A percentile compares a stretch with the other conserved stretches of the same genome.
These are phyloP conservation scores for Dunckerocampus dactyliophorus DNA, from an alignment of 2,113 vertebrate genomes.

Conservation along the genomic window DNA sequence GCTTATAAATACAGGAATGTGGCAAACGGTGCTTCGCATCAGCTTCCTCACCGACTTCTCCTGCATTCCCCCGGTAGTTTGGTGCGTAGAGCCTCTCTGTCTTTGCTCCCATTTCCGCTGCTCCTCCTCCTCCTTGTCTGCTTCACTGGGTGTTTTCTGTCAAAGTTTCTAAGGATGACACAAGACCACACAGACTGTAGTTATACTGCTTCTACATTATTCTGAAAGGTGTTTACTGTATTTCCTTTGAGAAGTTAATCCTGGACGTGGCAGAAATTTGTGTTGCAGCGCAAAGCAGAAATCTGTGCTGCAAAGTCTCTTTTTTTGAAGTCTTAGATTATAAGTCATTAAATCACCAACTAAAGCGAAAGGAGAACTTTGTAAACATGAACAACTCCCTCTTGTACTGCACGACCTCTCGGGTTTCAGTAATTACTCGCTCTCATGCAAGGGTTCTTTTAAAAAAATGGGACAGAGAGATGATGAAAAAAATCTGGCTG, in stretches of 20 bases:
- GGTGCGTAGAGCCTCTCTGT: conserved; percentile 36
- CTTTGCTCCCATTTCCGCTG: conserved; percentile 17
- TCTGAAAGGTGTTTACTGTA: conserved; percentile 66
- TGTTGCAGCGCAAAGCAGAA: conserved; percentile 44
- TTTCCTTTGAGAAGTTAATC: conserved; percentile 58
- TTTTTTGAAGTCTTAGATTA: conserved; percentile 41
- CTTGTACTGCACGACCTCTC: conserved; percentile 44
- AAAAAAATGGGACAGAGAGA: conserved; percentile 23
- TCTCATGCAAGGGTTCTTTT: conserved; percentile 30
- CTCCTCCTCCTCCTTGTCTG: conserved; percentile 23
- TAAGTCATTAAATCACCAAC: conserved; percentile 60
- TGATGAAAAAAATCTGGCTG: conserved; percentile 9
- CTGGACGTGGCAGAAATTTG: conserved; percentile 46
- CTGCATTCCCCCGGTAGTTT: conserved; percentile 53
- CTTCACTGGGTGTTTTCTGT: conserved; percentile 38
- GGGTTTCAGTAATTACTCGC: conserved; percentile 47
- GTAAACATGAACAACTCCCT: conserved; percentile 58
- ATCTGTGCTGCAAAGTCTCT: conserved; percentile 49
- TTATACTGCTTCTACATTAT: conserved; percentile 64
- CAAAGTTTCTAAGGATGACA: conserved; percentile 58
- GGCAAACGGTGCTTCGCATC: conserved; percentile 71
- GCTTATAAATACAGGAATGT: conserved; percentile 80
- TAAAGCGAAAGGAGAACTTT: conserved; percentile 52
- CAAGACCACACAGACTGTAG: conserved; percentile 74
- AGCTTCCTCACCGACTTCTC: conserved; percentile 51